Base-by-base conservation (phyloP, 2,888 invertebrate species). In the Rhaphigaster nebulosa region DNA sequence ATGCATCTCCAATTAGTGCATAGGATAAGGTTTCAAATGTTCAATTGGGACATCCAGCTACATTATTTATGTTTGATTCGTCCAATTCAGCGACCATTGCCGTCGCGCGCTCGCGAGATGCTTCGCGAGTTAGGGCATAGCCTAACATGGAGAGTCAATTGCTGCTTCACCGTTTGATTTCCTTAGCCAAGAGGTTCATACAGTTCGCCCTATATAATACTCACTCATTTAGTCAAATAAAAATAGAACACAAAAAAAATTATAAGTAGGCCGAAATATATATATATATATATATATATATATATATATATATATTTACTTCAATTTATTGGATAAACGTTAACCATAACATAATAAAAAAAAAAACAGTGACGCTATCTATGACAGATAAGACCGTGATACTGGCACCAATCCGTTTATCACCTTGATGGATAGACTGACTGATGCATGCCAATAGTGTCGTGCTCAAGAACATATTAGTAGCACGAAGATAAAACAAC, bases 401-500 rank as follows among this genome's bases (percentile, higher is more conserved):
- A 70, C 20, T 70, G 20, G 70, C 4, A 70, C 70, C 34, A 70
- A 70, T 70, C 70, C 70, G 70, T 70, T 70, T 70, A 70, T 70
- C 70, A 70, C 15, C 5, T 20, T 70, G 70, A 70, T 70, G 70
- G 70, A 70, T 70, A 13, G 70, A 29, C 34, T 18, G 70, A 70
- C 70, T 70, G 70, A 70, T 70, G 70, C 70, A 70, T 70, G 70
- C 70, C 70, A 70, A 70, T 70, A 34, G 34, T 34, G 70, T 70
- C 70, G 70, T 70, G 70, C 70, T 70, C 70, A 70, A 70, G 34
- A 70, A 70, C 70, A 70, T 70, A 70, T 70, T 70, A 70, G 70
- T 34, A 70, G 34, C 70, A 70, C 70, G 34, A 34, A 70, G 70
- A 70, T 70, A 70, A 70, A 70, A 70, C 34, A 70, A 34, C 70